Evolutionary conservation across 2,113 vertebrate genomes (phyloP).

Genomic region (Gavia stellata): DNA sequence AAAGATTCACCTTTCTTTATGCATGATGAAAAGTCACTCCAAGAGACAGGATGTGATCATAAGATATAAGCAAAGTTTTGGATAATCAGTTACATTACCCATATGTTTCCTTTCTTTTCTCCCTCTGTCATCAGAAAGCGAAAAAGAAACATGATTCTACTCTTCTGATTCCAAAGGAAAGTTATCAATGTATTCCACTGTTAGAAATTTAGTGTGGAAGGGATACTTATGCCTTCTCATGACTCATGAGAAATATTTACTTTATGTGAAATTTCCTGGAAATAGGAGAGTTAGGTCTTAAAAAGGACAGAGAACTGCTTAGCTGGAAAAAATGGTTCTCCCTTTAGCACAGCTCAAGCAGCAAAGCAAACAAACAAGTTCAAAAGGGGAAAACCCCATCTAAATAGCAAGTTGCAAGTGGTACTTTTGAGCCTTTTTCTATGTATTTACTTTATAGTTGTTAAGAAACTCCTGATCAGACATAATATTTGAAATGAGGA

Average conservation of each 20-base stretch:
- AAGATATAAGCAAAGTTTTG: neutral
- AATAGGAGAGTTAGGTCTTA: neutral
- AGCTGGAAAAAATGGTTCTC: neutral
- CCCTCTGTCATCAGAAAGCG: neutral
- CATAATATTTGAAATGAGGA: neutral
- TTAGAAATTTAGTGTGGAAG: neutral
- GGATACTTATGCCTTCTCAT: neutral
- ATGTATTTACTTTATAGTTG: neutral
- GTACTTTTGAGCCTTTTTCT: neutral
- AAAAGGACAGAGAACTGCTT: neutral
- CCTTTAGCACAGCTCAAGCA: neutral
- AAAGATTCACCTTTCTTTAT: neutral
- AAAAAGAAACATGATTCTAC: neutral
- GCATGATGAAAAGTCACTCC: neutral
- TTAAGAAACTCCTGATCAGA: neutral
- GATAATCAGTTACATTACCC: neutral
- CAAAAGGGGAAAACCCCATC: neutral
- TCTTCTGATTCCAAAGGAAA: neutral
- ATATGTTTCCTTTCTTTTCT: neutral
- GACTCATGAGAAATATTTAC: neutral
- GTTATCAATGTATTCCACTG: neutral
- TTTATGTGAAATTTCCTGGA: neutral
- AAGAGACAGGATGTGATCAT: neutral
- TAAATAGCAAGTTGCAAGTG: neutral
- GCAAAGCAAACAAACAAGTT: neutral